A percentile compares a stretch with the other conserved stretches of the same genome.
Evolutionary conservation across 2,888 invertebrate species (phyloP).

Genomic region (Barypeithes pellucidus): DNA sequence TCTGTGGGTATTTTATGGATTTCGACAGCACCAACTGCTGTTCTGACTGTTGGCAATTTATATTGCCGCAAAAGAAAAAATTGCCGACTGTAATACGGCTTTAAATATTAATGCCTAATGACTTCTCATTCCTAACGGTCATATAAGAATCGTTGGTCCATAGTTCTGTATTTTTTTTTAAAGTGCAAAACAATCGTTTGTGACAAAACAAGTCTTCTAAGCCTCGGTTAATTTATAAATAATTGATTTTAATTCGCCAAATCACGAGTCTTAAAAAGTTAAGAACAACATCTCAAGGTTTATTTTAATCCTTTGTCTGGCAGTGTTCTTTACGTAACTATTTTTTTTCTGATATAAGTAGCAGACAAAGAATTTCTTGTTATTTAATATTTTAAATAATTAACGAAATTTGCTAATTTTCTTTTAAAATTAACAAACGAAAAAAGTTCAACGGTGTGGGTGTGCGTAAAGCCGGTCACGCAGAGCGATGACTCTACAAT

Average conservation of each 20-base stretch:
- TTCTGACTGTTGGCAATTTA: too few relatives aligned
- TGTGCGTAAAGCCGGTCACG: too few relatives aligned
- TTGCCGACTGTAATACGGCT: too few relatives aligned
- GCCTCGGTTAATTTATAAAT: slow-evolving; percentile 25
- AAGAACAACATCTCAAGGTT: slow-evolving; percentile 20
- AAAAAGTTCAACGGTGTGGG: too few relatives aligned
- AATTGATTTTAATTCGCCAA: slow-evolving; percentile 24
- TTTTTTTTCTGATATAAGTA: not conserved
- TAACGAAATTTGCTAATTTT: too few relatives aligned
- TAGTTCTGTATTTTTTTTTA: not conserved
- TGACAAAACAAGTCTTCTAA: not conserved
- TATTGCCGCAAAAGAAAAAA: too few relatives aligned
- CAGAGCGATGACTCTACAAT: too few relatives aligned
- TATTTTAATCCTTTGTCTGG: slow-evolving; percentile 16
- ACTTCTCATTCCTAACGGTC: not conserved
- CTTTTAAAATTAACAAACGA: too few relatives aligned
- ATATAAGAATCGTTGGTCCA: not conserved
- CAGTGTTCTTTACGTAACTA: slow-evolving; percentile 12
- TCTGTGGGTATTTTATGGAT: too few relatives aligned
- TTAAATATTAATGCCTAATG: not conserved
- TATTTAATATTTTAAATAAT: too few relatives aligned
- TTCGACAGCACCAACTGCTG: too few relatives aligned
- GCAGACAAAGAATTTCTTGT: not conserved
- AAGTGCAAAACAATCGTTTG: not conserved
- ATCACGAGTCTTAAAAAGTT: slow-evolving; percentile 11